A percentile compares a stretch with the other conserved stretches of the same genome.
Conservation (phyloP, 2,888 invertebrate genomes). For the Chrysolina americana region DNA sequence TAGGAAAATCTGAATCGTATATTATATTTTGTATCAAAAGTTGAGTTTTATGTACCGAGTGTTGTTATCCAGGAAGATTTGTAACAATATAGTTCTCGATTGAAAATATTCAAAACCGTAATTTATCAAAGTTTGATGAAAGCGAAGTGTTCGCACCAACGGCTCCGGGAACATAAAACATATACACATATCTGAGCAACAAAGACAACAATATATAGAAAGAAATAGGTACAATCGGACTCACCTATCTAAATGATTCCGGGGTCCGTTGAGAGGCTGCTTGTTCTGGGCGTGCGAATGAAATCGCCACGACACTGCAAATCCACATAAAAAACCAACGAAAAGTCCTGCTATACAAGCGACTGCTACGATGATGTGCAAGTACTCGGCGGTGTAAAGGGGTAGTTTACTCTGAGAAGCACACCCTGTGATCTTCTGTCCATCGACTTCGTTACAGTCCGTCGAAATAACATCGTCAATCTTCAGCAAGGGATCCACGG, state of each 20-base stretch:
- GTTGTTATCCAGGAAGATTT: no score
- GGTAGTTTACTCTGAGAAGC: slow-evolving; percentile 73
- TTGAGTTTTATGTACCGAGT: no score
- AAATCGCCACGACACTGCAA: slow-evolving; percentile 85
- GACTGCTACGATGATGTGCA: slow-evolving; percentile 82
- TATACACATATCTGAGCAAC: not conserved
- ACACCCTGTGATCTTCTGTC: slow-evolving; percentile 62
- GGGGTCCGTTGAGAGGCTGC: slow-evolving; percentile 83
- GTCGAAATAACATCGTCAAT: slow-evolving; percentile 62
- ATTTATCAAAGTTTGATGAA: no score
- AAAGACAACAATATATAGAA: not conserved
- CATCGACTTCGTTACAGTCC: slow-evolving; percentile 62
- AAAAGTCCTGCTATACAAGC: slow-evolving; percentile 86
- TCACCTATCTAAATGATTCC: slow-evolving; percentile 83
- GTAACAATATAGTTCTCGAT: no score
- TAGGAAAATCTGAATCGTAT: no score
- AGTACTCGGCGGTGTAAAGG: slow-evolving; percentile 85
- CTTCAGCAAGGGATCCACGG: slow-evolving; percentile 51
- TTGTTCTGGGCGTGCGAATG: slow-evolving; percentile 80
- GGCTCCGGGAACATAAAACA: no score
- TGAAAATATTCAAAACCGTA: no score
- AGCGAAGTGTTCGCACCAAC: no score
- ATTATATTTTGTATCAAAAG: no score
- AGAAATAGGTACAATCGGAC: slow-evolving; percentile 39
- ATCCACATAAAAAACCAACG: slow-evolving; percentile 88